phyloP scores from a whole-genome alignment of 2,888 invertebrate species.

The Melolontha melolontha region DNA sequence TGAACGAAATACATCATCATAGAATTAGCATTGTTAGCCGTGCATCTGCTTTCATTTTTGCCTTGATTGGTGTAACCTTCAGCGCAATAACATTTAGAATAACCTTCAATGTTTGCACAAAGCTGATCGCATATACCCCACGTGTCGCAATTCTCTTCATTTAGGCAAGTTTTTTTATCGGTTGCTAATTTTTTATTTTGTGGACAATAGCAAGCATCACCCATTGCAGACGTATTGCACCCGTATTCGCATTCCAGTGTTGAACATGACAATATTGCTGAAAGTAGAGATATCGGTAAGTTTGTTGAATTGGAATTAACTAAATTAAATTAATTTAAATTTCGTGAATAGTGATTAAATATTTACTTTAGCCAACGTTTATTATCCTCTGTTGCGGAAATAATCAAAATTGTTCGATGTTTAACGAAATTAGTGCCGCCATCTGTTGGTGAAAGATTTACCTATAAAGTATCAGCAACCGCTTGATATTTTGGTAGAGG shows the following conservation, averaged over 20 bases:
- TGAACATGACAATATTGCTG: slow-evolving; percentile 85
- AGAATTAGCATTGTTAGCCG: slow-evolving; percentile 70
- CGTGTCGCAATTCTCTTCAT: slow-evolving; percentile 91
- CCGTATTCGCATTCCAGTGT: slow-evolving; percentile 88
- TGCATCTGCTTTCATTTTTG: slow-evolving; percentile 70
- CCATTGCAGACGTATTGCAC: slow-evolving; percentile 88
- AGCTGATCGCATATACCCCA: slow-evolving; percentile 97
- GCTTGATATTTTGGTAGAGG: too few species aligned
- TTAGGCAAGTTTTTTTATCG: slow-evolving; percentile 88
- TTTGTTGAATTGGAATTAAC: too few species aligned
- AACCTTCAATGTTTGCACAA: slow-evolving; percentile 88
- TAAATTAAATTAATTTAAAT: too few species aligned
- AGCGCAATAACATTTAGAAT: slow-evolving; percentile 87
- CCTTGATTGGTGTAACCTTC: slow-evolving; percentile 68
- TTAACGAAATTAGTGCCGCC: too few species aligned
- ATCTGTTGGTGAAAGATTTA: too few species aligned
- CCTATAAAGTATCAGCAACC: too few species aligned
- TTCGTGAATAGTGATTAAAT: too few species aligned
- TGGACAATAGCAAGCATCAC: slow-evolving; percentile 91
- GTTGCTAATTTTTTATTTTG: slow-evolving; percentile 85
- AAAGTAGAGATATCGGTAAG: slow-evolving; percentile 51
- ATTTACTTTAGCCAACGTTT: too few species aligned
- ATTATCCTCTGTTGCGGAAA: too few species aligned
- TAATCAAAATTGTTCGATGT: too few species aligned
- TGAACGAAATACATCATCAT: slow-evolving; percentile 78